Evolutionary conservation across 1,140 invertebrate species (phyloP), one percentile per base, ranked within the genome.

Genomic region (Drosophila pandora): DNA sequence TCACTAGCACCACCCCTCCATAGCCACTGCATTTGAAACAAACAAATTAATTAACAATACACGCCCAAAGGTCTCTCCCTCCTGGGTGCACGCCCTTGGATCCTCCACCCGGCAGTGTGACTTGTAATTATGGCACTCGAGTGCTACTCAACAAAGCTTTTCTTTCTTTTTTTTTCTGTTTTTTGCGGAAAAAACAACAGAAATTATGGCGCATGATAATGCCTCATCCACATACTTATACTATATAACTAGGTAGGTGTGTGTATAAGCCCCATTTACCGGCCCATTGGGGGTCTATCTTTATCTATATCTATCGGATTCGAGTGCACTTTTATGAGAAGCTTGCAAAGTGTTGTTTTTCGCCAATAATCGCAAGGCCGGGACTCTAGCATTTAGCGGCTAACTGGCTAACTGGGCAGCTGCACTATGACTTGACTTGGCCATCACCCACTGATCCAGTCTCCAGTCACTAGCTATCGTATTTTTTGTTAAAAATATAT

Each of bases 41-140:
- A 76, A 76, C 80, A 85, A 85, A 87, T 85, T 85, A 85, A 85
- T 85, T 85, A 85, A 87, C 82, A 85, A 85, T 85, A 82, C 82
- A 60, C n/a, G 55, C 41, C 52, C n/a, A 54, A 48, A 67, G 54
- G 43, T 55, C 23, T 34, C 22, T 3, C 28, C 2, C 45, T 8
- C 1, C 22, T 25, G 25, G 4, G 6, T 25, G 25, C 25, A 6
- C 25, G 34, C 10, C 9, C 17, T 43, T 22, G 50, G 21, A 30
- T 13, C 54, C 32, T 32, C 21, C 22, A 69, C 62, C 63, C 65
- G 63, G 58, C 52, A 54, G 58, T 39, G 58, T 57, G 62, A 72
- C 78, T 82, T 76, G 76, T 85, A 85, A 85, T 85, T 85, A 85
- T 85, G 83, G 69, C 81, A 79, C 70, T 76, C 78, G 68, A 82